Evolutionary conservation across 2,113 vertebrate genomes (phyloP).

Genomic region (Calyptomena viridis): DNA sequence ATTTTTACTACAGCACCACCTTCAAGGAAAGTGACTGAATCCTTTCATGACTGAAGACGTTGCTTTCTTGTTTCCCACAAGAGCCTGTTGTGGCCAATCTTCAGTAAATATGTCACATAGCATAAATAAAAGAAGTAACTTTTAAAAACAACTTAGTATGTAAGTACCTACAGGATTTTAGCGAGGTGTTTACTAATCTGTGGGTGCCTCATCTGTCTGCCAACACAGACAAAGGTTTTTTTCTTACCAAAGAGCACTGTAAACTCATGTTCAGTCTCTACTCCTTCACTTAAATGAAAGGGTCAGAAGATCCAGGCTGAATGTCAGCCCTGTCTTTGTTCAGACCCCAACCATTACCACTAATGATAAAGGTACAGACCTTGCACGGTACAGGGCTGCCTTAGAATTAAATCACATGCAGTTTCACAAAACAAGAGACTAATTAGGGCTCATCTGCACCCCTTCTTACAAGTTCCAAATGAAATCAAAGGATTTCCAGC

Average conservation of each 20-base stretch:
- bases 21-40: constrained; percentile 43
- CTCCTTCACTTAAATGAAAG: constrained; percentile 23
- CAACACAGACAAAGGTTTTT: neutral
- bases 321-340: constrained; percentile 57
- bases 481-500: constrained; percentile 35
- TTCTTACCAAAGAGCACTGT: constrained; percentile 31
- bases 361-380: constrained; percentile 26
- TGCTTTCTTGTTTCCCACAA: constrained; percentile 32
- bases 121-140: constrained; percentile 29
- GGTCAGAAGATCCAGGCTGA: constrained; percentile 46
- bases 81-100: constrained; percentile 32
- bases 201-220: neutral
- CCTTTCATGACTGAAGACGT: constrained; percentile 21
- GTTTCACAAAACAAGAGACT: constrained; percentile 23
- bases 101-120: neutral
- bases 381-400: neutral
- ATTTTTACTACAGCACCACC: constrained; percentile 54
- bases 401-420: neutral
- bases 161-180: constrained; percentile 19
- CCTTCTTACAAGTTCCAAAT: constrained; percentile 19
- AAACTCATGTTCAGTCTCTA: constrained; percentile 24
- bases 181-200: neutral
- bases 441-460: constrained; percentile 32
- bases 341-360: constrained; percentile 32
- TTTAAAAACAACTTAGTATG: neutral